These are phyloP conservation scores for Drosophila nr. perissopoda DNA, from an alignment of 2,888 invertebrate genomes.

Conservation along the genomic window DNA sequence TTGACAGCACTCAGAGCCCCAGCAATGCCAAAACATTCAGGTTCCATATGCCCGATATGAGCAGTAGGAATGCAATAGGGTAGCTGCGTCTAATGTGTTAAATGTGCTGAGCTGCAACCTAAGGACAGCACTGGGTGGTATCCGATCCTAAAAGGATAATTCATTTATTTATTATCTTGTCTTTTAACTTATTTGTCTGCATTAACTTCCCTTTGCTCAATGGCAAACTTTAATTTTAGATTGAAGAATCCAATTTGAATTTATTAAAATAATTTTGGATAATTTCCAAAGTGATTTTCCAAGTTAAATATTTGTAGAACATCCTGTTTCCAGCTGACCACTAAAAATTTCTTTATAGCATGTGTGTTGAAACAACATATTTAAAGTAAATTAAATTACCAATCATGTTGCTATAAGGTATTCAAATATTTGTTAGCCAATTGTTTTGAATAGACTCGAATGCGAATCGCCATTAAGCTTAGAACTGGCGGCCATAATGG, in stretches of 20 bases:
- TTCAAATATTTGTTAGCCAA: not conserved
- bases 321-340: not conserved
- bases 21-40: constrained; percentile 29
- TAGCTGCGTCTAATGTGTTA: not conserved
- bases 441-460: not conserved
- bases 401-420: not conserved
- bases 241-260: not conserved
- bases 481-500: not conserved
- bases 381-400: not conserved
- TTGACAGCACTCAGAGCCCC: constrained; percentile 48
- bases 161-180: not conserved
- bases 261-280: not conserved
- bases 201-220: not conserved
- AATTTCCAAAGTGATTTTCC: not conserved
- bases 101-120: not conserved
- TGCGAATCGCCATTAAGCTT: constrained; percentile 45
- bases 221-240: not conserved
- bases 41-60: constrained; percentile 24
- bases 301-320: not conserved
- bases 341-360: not conserved
- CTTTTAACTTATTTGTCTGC: not conserved
- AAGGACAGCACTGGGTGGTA: not conserved
- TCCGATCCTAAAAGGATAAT: not conserved
- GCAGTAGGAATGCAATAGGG: not conserved
- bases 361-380: not conserved